Conservation (phyloP, 2,797 vertebrate species). For the Champsocephalus gunnari region DNA sequence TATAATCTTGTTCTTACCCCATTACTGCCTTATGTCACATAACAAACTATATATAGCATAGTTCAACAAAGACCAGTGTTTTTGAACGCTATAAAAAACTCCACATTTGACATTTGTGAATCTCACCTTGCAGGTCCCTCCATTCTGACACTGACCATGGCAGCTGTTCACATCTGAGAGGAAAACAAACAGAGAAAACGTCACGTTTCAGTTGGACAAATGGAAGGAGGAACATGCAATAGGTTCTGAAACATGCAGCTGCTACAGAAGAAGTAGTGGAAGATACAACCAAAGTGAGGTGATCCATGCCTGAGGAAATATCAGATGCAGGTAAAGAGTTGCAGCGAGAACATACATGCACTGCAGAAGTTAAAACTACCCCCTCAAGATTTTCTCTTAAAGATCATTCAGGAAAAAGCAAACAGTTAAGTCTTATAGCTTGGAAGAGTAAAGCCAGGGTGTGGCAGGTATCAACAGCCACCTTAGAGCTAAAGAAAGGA, state of each 20-base stretch:
- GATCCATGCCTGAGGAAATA: conserved; percentile 39
- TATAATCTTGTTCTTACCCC: not conserved
- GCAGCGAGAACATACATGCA: conserved; percentile 34
- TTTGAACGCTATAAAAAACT: not conserved
- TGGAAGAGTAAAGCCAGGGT: conserved; percentile 2
- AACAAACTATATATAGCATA: too few species aligned
- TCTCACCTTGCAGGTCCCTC: conserved; percentile 92
- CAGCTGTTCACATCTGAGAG: conserved; percentile 89
- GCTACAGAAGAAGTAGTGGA: conserved; percentile 6
- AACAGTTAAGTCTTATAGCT: conserved; percentile 4
- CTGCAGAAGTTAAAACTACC: not conserved
- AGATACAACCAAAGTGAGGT: not conserved
- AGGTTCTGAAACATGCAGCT: conserved; percentile 36
- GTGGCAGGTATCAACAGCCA: conserved; percentile 4
- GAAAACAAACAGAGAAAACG: not conserved
- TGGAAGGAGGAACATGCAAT: not conserved
- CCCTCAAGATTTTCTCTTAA: not conserved
- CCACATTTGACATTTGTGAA: not conserved
- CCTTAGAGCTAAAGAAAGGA: conserved; percentile 6
- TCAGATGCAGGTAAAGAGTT: conserved; percentile 29
- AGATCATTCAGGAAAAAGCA: not conserved
- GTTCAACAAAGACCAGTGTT: conserved; percentile 27
- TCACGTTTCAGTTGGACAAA: not conserved
- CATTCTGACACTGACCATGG: conserved; percentile 92
- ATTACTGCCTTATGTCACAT: not conserved